Conservation (phyloP, 2,113 vertebrate species). For the Phalacrocorax carbo region DNA sequence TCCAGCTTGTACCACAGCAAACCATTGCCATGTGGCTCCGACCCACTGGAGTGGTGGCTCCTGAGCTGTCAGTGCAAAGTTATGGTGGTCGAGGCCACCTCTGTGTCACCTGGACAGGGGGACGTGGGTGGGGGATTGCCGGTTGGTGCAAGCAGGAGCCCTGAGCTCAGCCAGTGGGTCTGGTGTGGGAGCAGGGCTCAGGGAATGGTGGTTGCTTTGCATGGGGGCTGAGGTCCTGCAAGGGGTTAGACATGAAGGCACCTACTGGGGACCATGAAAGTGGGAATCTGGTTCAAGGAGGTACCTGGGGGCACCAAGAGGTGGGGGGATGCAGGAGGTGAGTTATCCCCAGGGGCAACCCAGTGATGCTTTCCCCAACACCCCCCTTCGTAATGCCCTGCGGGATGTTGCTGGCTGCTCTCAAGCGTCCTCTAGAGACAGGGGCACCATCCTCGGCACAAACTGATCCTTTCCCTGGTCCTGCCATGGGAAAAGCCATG, state of each 20-base stretch:
- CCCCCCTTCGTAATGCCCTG: accelerated
- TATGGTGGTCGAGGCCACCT: accelerated
- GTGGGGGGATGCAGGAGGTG: neutral
- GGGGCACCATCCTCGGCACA: neutral
- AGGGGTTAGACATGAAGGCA: accelerated
- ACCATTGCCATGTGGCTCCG: accelerated
- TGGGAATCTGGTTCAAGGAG: neutral
- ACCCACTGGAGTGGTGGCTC: accelerated
- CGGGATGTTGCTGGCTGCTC: neutral
- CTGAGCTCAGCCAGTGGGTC: neutral
- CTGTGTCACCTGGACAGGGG: neutral
- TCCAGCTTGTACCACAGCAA: neutral
- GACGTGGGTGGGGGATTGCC: accelerated
- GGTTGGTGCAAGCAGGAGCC: neutral
- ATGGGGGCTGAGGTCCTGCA: neutral
- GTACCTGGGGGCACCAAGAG: accelerated
- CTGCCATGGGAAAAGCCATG: accelerated
- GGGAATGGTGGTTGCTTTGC: neutral
- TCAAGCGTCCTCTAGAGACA: neutral
- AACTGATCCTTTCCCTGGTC: neutral
- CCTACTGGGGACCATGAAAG: accelerated
- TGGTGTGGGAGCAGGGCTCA: accelerated
- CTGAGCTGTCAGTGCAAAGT: accelerated
- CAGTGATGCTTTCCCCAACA: neutral
- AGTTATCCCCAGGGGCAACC: neutral